phyloP scores from a whole-genome alignment of 2,113 vertebrate species.

The Pampusana beccarii region DNA sequence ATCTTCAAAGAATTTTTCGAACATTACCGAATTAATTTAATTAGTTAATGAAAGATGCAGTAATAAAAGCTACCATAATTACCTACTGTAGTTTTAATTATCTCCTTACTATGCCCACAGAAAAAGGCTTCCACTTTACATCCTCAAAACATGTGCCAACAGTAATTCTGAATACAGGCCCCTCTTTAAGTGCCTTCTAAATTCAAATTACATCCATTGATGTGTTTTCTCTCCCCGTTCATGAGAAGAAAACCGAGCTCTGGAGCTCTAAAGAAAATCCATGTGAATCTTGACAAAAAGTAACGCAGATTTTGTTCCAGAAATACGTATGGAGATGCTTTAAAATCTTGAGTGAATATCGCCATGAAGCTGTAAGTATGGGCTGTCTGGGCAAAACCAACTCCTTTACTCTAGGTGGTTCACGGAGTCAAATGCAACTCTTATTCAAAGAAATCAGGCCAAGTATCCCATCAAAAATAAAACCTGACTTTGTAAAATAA shows the following conservation, averaged over 20 bases:
- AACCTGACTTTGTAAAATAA: background rate
- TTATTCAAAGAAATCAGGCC: background rate
- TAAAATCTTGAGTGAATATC: background rate
- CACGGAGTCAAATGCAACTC: background rate
- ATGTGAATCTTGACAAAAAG: background rate
- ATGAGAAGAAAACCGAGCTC: slow-evolving; percentile 34
- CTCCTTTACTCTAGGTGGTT: background rate
- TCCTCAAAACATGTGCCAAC: slow-evolving; percentile 52
- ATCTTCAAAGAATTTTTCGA: slow-evolving; percentile 58
- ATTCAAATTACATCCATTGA: slow-evolving; percentile 62
- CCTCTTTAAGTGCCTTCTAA: slow-evolving; percentile 45
- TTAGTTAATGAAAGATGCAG: slow-evolving; percentile 70
- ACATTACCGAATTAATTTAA: slow-evolving; percentile 67
- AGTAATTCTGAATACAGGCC: background rate
- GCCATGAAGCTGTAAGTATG: background rate
- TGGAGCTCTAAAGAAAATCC: background rate
- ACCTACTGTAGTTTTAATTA: slow-evolving; percentile 52
- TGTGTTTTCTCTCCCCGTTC: slow-evolving; percentile 1
- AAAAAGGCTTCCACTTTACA: slow-evolving; percentile 31
- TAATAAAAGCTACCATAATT: slow-evolving; percentile 47
- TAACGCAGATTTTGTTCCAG: background rate
- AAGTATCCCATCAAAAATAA: slow-evolving; percentile 8
- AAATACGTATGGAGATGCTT: background rate
- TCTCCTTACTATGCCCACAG: slow-evolving; percentile 34
- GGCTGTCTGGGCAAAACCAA: background rate